Conservation (phyloP, 2,888 invertebrate genomes). For the Dorcus parallelipipedus region DNA sequence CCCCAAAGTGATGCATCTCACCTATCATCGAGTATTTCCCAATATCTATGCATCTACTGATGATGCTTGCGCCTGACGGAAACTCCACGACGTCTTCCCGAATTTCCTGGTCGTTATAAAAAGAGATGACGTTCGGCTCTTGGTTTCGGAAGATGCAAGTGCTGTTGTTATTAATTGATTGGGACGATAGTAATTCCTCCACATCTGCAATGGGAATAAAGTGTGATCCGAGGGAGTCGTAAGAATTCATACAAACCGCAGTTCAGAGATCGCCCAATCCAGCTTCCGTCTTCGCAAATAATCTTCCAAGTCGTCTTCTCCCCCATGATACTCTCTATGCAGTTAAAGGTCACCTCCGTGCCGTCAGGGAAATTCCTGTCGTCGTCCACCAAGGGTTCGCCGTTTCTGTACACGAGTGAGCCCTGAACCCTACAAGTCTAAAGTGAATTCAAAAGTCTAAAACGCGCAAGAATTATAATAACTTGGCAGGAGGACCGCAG, state of each 20-base stretch:
- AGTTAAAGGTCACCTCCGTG: conserved; percentile 79
- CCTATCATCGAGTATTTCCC: conserved; percentile 79
- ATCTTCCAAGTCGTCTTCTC: conserved; percentile 83
- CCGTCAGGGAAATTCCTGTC: conserved; percentile 73
- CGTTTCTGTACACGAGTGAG: conserved; percentile 73
- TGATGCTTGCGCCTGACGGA: conserved; percentile 61
- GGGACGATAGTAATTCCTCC: conserved; percentile 38
- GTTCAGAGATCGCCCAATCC: conserved; percentile 77
- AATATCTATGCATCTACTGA: conserved; percentile 74
- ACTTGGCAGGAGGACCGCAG: conserved; percentile 69
- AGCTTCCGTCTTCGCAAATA: conserved; percentile 78
- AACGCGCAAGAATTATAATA: conserved; percentile 29
- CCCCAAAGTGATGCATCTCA: conserved; percentile 18
- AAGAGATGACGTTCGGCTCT: conserved; percentile 76
- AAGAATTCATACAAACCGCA: conserved; percentile 59
- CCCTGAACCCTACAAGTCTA: conserved; percentile 62
- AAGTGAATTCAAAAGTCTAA: not conserved
- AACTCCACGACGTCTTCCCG: conserved; percentile 75
- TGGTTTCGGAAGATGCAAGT: conserved; percentile 75
- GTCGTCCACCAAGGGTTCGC: conserved; percentile 63
- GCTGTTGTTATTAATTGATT: conserved; percentile 45
- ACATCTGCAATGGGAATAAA: conserved; percentile 31
- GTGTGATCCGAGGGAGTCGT: too few species aligned
- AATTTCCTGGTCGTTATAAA: conserved; percentile 75
- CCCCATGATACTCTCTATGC: conserved; percentile 76